Percentiles rank a stretch among this genome's conserved stretches.
phyloP scores from a whole-genome alignment of 2,113 vertebrate species.

The Haemorhous mexicanus region DNA sequence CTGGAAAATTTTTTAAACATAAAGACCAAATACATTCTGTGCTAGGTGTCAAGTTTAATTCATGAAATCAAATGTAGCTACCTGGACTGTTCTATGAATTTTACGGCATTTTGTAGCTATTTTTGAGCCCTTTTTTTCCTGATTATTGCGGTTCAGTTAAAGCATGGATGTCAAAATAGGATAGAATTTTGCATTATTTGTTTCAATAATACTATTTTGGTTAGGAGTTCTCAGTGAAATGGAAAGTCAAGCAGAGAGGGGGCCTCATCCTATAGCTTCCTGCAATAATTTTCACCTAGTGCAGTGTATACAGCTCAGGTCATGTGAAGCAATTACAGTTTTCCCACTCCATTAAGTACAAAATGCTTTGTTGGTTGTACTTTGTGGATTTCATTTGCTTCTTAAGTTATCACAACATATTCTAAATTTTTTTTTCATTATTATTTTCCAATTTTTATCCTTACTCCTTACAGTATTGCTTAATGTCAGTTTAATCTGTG shows the following conservation, averaged over 20 bases:
- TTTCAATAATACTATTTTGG: background rate
- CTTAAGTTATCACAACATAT: background rate
- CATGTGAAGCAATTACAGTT: background rate
- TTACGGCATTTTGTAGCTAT: background rate
- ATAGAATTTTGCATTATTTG: background rate
- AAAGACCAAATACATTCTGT: background rate
- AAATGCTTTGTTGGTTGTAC: background rate
- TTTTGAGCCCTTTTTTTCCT: background rate
- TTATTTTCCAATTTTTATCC: background rate
- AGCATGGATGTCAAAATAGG: background rate
- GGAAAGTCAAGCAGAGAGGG: background rate
- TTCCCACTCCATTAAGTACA: background rate
- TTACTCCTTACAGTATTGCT: background rate
- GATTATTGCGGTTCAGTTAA: background rate
- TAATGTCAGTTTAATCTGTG: background rate
- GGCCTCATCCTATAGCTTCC: background rate
- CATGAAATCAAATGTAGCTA: background rate
- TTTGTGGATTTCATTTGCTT: background rate
- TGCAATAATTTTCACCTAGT: background rate
- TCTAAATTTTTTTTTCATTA: background rate
- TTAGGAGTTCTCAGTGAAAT: background rate
- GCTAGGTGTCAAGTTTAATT: background rate
- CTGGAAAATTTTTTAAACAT: background rate
- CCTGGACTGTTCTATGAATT: background rate
- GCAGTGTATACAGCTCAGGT: background rate